A percentile compares a stretch with the other conserved stretches of the same genome.
Evolutionary conservation across 2,888 invertebrate genomes (phyloP).

Genomic region (Agonopterix subpropinquella): DNA sequence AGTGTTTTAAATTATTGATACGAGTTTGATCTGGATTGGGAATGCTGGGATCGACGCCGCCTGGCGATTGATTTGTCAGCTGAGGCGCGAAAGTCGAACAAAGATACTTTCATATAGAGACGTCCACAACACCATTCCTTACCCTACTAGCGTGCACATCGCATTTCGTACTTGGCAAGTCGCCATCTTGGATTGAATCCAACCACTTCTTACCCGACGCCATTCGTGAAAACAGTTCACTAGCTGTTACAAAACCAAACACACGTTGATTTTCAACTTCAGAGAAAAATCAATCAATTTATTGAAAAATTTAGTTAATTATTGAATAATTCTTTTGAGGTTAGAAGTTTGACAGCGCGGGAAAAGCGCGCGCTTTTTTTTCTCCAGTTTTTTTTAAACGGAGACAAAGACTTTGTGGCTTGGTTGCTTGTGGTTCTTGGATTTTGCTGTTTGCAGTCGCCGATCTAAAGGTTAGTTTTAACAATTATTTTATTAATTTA

Average conservation of each 20-base stretch:
- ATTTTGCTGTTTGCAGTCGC: slow-evolving; percentile 1
- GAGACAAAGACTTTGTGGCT: slow-evolving; percentile 27
- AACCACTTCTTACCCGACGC: slow-evolving; percentile 30
- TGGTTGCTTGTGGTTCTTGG: slow-evolving; percentile 6
- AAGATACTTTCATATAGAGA: no score
- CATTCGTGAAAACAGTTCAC: slow-evolving; percentile 42
- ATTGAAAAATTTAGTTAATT: not conserved
- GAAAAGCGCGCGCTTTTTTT: slow-evolving; percentile 20
- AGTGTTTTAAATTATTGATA: no score
- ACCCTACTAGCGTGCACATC: slow-evolving; percentile 22
- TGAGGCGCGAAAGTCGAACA: no score
- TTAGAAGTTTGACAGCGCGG: slow-evolving; percentile 28
- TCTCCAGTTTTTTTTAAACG: slow-evolving; percentile 3
- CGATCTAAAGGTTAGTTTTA: not conserved
- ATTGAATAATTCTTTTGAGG: slow-evolving; percentile 16
- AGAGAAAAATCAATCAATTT: slow-evolving; percentile 12
- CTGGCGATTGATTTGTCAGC: no score
- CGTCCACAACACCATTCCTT: slow-evolving; percentile 5
- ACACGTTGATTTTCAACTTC: slow-evolving; percentile 32
- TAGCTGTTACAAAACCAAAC: slow-evolving; percentile 36
- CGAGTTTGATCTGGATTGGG: no score
- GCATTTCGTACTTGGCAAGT: slow-evolving; percentile 72
- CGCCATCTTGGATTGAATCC: slow-evolving; percentile 67
- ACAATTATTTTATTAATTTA: no score
- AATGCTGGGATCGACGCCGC: no score